Base-by-base conservation (phyloP, 2,797 vertebrate genomes). In the Anomalospiza imberbis region DNA sequence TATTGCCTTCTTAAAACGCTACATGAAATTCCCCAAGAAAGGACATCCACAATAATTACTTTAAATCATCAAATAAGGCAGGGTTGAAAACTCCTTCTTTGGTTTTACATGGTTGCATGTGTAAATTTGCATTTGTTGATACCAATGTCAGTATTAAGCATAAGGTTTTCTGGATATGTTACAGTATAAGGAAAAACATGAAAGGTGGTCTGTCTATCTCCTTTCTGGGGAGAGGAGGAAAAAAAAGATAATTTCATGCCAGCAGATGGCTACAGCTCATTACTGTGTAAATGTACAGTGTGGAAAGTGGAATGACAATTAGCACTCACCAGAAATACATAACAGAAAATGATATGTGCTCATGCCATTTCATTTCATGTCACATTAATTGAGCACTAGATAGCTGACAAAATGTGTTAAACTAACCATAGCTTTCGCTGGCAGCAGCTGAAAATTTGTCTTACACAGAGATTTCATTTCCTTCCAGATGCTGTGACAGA, bases 221-320 rank as follows among this genome's bases (percentile, higher is more conserved):
- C 85, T 95, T 96, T 93, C 82, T 50, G 73, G 31, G 67, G 32
- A 90, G 58, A 74, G 36, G 2, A 9, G 29, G 19, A 9, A 19
- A 60, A 38, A 77, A 36, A 42, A 66, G 54, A 95, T 70, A 48
- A 89, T 95, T 96, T 93, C 81, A 76, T 89, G 93, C 89, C 87
- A 89, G 96, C 97, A 98, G 97, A 97, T 97, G 97, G 96, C 89
- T 96, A 85, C 73, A 88, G 66, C 95, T 97, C 94, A 97, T 98
- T 96, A 96, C 85, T 85, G 95, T 75, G 79, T 82, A 93, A 94
- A 90, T 67, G 79, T 75, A 75, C 86, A 97, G 90, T 76, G 87
- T 48, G 88, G 88, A 92, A 95, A 88, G 92, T 72, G 55, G 91
- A 97, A 97, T 48, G 80, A 86, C 95, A 96, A 98, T 98, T 96